phyloP scores from a whole-genome alignment of 2,888 invertebrate genomes.

The Heterodera filipjevi region DNA sequence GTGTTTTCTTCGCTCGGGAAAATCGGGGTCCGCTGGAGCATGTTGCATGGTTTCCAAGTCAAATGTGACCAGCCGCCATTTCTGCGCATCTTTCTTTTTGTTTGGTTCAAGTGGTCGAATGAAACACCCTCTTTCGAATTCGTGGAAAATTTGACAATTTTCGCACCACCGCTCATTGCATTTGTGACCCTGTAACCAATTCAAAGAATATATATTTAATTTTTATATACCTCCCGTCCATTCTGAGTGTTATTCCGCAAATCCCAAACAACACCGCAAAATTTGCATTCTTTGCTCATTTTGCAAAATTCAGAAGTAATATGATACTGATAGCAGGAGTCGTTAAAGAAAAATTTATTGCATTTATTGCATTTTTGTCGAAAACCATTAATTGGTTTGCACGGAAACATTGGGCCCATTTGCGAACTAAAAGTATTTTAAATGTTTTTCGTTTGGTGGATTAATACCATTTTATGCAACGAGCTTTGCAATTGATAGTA shows the following conservation, averaged over 20 bases:
- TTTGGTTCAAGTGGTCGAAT: background rate
- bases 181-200: background rate
- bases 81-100: background rate
- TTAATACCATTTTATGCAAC: constrained; percentile 18
- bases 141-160: constrained; percentile 14
- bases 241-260: background rate
- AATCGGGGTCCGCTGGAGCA: background rate
- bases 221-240: constrained; percentile 4
- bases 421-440: background rate
- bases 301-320: background rate
- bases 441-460: too few relatives aligned
- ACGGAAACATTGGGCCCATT: background rate
- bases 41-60: constrained; percentile 16
- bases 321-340: background rate
- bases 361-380: background rate
- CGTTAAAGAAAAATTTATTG: background rate
- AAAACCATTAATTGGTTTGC: background rate
- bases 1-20: background rate
- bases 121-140: background rate
- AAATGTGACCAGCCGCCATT: background rate
- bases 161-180: constrained; percentile 8
- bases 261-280: constrained; percentile 21
- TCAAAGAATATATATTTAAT: background rate
- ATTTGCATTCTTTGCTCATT: constrained; percentile 13
- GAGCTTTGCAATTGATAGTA: background rate